phyloP scores from a whole-genome alignment of 1,140 invertebrate species.

The Trinorchestia longiramus region DNA sequence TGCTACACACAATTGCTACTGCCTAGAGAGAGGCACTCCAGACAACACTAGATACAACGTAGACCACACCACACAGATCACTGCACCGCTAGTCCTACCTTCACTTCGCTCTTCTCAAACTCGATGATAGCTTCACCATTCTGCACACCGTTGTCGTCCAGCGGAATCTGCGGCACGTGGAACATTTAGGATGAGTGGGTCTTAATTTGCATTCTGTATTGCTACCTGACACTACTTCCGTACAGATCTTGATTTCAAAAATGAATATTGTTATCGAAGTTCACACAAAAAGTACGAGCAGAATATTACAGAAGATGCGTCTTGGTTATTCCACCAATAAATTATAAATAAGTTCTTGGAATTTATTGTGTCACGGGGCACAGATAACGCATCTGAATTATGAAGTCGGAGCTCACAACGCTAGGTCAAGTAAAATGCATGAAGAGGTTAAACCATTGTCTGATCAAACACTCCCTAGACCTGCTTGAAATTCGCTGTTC shows the following conservation, averaged over 20 bases:
- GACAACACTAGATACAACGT: neutral
- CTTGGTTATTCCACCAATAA: too few relatives aligned
- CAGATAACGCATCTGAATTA: neutral
- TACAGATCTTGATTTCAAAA: too few relatives aligned
- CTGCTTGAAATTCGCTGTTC: neutral
- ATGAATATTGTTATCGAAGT: too few relatives aligned
- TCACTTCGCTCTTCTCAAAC: slow-evolving; percentile 14
- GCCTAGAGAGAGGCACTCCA: neutral
- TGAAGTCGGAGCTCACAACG: neutral
- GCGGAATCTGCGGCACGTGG: slow-evolving; percentile 10
- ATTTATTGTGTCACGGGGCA: neutral
- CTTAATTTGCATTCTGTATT: too few relatives aligned
- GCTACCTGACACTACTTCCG: too few relatives aligned
- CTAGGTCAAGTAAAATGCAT: neutral
- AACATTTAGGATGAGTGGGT: neutral
- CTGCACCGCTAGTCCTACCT: slow-evolving; percentile 30
- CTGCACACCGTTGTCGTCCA: slow-evolving; percentile 40
- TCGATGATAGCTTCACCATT: slow-evolving; percentile 49
- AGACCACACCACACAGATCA: neutral
- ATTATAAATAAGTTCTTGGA: too few relatives aligned
- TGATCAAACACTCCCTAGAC: neutral
- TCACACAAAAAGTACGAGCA: too few relatives aligned
- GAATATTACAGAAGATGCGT: too few relatives aligned
- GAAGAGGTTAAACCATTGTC: neutral
- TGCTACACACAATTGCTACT: neutral